A percentile compares a stretch with the other conserved stretches of the same genome.
Conservation (phyloP, 2,888 invertebrate species). For the Ditylenchus weischeri region DNA sequence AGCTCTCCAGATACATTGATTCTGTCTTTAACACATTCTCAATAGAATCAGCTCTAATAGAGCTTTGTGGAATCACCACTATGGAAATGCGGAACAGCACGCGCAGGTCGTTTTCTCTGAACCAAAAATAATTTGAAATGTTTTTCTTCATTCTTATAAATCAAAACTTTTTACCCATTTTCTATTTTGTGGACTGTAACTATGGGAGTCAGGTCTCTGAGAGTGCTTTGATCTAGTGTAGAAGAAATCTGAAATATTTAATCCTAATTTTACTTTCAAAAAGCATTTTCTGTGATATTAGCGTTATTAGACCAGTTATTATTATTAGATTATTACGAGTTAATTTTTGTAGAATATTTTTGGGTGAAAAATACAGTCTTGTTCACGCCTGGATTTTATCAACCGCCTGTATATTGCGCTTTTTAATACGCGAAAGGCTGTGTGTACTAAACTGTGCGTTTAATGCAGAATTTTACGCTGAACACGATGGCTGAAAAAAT, state of each 20-base stretch:
- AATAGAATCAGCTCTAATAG: constrained; percentile 1
- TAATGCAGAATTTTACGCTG: too few relatives aligned
- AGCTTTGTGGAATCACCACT: constrained; percentile 18
- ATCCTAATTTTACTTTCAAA: too few relatives aligned
- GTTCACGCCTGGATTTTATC: too few relatives aligned
- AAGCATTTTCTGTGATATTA: background rate
- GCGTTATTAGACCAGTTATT: background rate
- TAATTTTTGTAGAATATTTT: too few relatives aligned
- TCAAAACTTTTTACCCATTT: constrained; percentile 13
- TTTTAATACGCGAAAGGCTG: too few relatives aligned
- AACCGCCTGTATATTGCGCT: too few relatives aligned
- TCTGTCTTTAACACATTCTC: constrained; percentile 1
- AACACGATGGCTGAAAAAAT: too few relatives aligned
- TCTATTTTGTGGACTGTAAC: constrained; percentile 20
- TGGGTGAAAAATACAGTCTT: too few relatives aligned
- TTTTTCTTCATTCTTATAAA: background rate
- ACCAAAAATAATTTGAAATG: too few relatives aligned
- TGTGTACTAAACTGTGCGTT: too few relatives aligned
- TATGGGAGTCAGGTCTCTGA: constrained; percentile 19
- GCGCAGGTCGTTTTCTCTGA: constrained; percentile 17
- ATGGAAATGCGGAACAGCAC: constrained; percentile 19
- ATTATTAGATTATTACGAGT: too few relatives aligned
- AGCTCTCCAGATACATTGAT: constrained; percentile 14
- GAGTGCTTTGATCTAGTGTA: constrained; percentile 16
- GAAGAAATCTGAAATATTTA: constrained; percentile 15